Conservation (phyloP, 2,797 vertebrate genomes). For the Smutsia temminckii region DNA sequence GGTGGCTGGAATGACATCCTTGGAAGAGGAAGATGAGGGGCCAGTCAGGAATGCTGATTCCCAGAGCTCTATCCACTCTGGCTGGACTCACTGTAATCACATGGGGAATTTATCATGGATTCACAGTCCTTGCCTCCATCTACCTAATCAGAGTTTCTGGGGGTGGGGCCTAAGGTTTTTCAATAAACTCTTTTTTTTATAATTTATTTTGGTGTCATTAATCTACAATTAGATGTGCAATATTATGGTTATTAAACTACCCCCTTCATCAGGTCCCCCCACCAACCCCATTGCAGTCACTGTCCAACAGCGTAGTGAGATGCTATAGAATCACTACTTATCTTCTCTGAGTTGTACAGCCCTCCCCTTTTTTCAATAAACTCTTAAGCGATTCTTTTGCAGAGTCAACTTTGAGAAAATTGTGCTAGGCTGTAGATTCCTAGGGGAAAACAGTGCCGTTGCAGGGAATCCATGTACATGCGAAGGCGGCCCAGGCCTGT, state of each 20-base stretch:
- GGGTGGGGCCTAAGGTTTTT: neutral
- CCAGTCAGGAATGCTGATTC: neutral
- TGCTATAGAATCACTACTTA: too few relatives aligned
- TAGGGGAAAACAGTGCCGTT: neutral
- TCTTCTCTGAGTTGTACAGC: too few relatives aligned
- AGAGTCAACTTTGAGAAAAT: neutral
- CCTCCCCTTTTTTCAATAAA: neutral
- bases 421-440: neutral
- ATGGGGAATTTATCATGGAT: neutral
- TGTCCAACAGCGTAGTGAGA: too few relatives aligned
- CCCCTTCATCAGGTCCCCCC: too few relatives aligned
- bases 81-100: neutral
- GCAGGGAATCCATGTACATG: neutral
- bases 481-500: neutral
- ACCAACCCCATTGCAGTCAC: too few relatives aligned
- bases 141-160: neutral
- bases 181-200: neutral
- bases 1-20: slow-evolving; percentile 13
- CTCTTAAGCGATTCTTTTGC: slow-evolving; percentile 5
- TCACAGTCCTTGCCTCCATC: neutral
- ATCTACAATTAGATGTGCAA: too few relatives aligned
- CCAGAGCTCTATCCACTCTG: neutral
- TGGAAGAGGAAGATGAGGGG: neutral
- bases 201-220: too few relatives aligned
- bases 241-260: too few relatives aligned